phyloP scores from a whole-genome alignment of 2,888 invertebrate species.

The Andrena chrysosceles region DNA sequence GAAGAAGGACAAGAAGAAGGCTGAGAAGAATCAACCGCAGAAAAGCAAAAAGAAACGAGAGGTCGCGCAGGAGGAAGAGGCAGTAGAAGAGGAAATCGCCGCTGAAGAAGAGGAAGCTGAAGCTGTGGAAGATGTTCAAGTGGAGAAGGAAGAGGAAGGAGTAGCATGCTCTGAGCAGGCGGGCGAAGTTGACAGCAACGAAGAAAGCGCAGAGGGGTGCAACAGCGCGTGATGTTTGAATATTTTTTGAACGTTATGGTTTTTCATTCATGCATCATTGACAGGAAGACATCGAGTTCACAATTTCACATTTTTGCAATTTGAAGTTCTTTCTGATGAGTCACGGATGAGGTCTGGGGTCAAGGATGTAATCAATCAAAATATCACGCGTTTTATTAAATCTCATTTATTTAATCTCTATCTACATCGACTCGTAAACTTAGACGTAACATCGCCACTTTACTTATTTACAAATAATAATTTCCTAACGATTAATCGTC shows the following conservation, averaged over 20 bases:
- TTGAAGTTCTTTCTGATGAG: not conserved
- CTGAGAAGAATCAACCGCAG: constrained; percentile 27
- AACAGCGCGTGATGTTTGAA: constrained; percentile 16
- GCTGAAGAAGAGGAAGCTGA: not conserved
- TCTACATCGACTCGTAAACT: constrained; percentile 36
- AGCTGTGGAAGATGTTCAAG: not conserved
- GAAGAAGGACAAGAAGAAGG: constrained; percentile 42
- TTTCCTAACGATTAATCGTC: constrained; percentile 2
- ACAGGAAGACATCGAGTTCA: not conserved
- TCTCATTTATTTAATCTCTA: constrained; percentile 59
- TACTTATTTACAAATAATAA: constrained; percentile 57
- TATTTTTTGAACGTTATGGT: not conserved
- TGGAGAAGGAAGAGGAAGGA: constrained; percentile 6
- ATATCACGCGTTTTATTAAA: constrained; percentile 11
- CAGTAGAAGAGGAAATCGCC: not conserved
- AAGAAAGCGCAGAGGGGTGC: constrained; percentile 26
- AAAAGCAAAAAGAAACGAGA: constrained; percentile 52
- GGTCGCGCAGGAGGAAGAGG: not conserved
- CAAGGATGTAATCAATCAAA: not conserved
- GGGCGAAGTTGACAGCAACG: constrained; percentile 7
- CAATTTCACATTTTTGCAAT: not conserved
- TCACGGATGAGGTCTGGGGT: not conserved
- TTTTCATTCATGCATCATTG: not conserved
- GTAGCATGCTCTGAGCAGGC: not conserved
- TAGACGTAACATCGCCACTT: not conserved